Conservation (phyloP, 1,140 invertebrate genomes). For the Rhysida immarginata region DNA sequence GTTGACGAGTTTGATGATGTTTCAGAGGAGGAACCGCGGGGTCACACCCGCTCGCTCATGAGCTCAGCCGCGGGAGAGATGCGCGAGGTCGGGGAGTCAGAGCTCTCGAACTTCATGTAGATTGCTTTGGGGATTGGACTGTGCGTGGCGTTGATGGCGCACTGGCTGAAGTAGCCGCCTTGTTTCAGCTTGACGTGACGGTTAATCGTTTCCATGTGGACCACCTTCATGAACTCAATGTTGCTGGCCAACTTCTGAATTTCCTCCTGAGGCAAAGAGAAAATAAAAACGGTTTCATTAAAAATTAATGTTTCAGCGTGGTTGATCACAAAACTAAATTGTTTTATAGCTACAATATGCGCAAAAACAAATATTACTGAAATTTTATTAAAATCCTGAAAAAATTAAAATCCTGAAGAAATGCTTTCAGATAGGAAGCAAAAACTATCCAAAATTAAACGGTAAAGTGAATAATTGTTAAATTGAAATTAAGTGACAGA, state of each 20-base stretch:
- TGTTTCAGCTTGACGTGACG: constrained; percentile 65
- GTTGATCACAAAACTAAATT: too few species aligned
- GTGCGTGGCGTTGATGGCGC: constrained; percentile 27
- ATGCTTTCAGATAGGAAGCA: too few species aligned
- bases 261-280: constrained; percentile 49
- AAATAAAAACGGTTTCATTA: neutral
- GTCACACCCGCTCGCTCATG: constrained; percentile 33
- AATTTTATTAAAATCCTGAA: too few species aligned
- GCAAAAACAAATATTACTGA: too few species aligned
- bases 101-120: constrained; percentile 24
- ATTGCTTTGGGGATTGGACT: constrained; percentile 29
- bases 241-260: constrained; percentile 76
- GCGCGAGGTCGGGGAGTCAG: constrained; percentile 27
- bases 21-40: too few species aligned
- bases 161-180: constrained; percentile 53
- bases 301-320: neutral
- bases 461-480: too few species aligned
- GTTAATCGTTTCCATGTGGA: constrained; percentile 82
- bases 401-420: too few species aligned
- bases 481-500: too few species aligned
- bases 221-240: constrained; percentile 83
- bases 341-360: too few species aligned
- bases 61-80: constrained; percentile 26
- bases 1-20: too few species aligned
- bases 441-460: too few species aligned